These are phyloP conservation scores for Betta splendens DNA, from an alignment of 2,797 vertebrate genomes.

Conservation along the genomic window DNA sequence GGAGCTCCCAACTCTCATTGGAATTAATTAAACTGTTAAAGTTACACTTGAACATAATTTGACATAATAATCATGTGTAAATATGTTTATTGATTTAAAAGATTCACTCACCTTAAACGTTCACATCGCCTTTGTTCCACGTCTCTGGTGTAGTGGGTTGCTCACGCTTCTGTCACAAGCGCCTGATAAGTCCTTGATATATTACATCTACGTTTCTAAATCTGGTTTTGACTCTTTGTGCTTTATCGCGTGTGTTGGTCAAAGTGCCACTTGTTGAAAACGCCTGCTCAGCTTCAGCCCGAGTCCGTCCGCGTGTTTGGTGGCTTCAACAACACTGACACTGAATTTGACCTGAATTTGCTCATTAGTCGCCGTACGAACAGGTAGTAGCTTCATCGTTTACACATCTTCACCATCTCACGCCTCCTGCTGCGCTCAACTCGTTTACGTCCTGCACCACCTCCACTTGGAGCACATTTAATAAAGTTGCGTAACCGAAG, in stretches of 20 bases:
- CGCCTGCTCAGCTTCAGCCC: too few species aligned
- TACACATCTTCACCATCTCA: neutral
- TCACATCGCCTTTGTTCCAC: too few species aligned
- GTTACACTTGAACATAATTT: slow-evolving; percentile 9
- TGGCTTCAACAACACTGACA: neutral
- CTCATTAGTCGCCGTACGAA: too few species aligned
- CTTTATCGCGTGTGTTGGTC: neutral
- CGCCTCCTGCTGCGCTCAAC: slow-evolving; percentile 5
- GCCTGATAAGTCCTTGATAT: too few species aligned
- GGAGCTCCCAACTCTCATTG: neutral
- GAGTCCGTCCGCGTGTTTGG: too few species aligned
- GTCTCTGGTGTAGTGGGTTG: neutral
- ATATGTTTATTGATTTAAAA: neutral
- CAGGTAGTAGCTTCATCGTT: neutral
- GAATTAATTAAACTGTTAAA: slow-evolving; percentile 11
- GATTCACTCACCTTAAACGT: too few species aligned
- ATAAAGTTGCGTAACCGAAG: slow-evolving; percentile 40
- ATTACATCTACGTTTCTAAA: neutral
- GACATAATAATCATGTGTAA: neutral
- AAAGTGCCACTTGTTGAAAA: neutral
- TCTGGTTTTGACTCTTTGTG: neutral
- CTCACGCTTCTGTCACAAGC: neutral
- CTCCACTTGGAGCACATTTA: slow-evolving; percentile 14
- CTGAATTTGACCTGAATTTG: neutral
- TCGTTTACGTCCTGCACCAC: neutral